phyloP scores from a whole-genome alignment of 2,888 invertebrate genomes.

The Eumerus sabulonum region DNA sequence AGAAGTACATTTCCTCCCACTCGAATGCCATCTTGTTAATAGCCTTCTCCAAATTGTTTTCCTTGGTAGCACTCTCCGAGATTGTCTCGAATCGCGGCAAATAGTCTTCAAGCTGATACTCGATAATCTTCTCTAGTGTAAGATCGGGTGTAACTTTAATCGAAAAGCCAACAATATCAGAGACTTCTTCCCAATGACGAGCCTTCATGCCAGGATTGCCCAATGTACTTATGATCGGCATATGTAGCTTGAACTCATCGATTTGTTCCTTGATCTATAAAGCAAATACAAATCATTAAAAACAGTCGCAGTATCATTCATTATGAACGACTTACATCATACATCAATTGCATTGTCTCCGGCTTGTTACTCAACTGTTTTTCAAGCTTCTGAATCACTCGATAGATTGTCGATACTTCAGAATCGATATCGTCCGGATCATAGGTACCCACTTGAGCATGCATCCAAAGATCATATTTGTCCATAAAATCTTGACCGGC shows the following conservation, averaged over 20 bases:
- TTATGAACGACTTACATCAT: constrained; percentile 77
- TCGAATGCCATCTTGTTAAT: constrained; percentile 93
- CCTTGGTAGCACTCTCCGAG: constrained; percentile 97
- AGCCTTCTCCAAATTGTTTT: constrained; percentile 94
- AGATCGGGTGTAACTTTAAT: constrained; percentile 90
- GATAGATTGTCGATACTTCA: constrained; percentile 77
- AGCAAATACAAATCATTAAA: background rate
- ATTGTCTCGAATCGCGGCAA: constrained; percentile 93
- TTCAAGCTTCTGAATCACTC: constrained; percentile 92
- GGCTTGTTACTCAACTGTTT: constrained; percentile 90
- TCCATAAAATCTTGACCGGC: constrained; percentile 91
- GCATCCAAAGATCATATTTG: constrained; percentile 92
- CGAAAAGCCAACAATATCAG: constrained; percentile 96
- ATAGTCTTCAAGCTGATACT: constrained; percentile 93
- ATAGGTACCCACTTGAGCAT: constrained; percentile 87
- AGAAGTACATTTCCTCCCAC: constrained; percentile 91
- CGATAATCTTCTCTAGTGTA: constrained; percentile 91
- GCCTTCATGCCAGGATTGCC: constrained; percentile 96
- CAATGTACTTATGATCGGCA: constrained; percentile 95
- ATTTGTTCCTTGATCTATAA: constrained; percentile 81
- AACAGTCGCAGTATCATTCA: background rate
- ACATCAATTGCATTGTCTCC: constrained; percentile 86
- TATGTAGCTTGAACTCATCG: constrained; percentile 91
- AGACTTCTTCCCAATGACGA: constrained; percentile 96
- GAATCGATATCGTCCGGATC: constrained; percentile 93